These are phyloP conservation scores for Lucifuga dentata DNA, from an alignment of 2,113 vertebrate species.

Conservation along the genomic window DNA sequence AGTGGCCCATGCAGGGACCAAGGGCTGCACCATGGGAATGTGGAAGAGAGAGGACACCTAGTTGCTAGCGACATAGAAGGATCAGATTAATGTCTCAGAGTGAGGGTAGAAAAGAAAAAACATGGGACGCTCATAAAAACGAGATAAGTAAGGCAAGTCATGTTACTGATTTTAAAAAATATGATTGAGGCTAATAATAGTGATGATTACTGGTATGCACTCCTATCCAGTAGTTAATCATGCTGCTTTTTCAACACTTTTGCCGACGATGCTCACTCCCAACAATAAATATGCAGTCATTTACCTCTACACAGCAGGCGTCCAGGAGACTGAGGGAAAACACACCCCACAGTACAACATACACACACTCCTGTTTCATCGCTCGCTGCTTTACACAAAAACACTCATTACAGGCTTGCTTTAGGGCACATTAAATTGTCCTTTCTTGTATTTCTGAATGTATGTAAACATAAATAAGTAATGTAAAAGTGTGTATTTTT, in stretches of 20 bases:
- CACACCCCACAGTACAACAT: constrained; percentile 45
- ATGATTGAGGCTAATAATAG: constrained; percentile 95
- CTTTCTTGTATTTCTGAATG: constrained; percentile 22
- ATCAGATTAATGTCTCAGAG: constrained; percentile 33
- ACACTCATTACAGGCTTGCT: constrained; percentile 47
- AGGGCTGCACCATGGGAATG: constrained; percentile 86
- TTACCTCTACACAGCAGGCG: constrained; percentile 87
- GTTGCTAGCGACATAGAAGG: constrained; percentile 48
- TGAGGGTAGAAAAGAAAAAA: constrained; percentile 45
- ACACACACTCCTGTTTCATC: constrained; percentile 37
- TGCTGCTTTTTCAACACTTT: constrained; percentile 82
- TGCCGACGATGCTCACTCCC: constrained; percentile 83
- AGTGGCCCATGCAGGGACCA: constrained; percentile 86
- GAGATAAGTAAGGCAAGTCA: constrained; percentile 72
- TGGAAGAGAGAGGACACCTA: constrained; percentile 84
- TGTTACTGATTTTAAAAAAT: constrained; percentile 90
- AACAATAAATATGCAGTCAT: constrained; percentile 94
- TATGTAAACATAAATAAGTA: neutral
- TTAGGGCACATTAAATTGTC: constrained; percentile 46
- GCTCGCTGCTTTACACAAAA: constrained; percentile 48
- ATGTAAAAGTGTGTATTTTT: constrained; percentile 9
- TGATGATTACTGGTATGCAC: constrained; percentile 89
- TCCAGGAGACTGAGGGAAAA: constrained; percentile 49
- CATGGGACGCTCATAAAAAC: constrained; percentile 16
- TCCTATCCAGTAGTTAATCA: constrained; percentile 92